Evolutionary conservation across 2,797 vertebrate species (phyloP), one percentile per base, ranked within the genome.

Genomic region (Gallinago solitaria): DNA sequence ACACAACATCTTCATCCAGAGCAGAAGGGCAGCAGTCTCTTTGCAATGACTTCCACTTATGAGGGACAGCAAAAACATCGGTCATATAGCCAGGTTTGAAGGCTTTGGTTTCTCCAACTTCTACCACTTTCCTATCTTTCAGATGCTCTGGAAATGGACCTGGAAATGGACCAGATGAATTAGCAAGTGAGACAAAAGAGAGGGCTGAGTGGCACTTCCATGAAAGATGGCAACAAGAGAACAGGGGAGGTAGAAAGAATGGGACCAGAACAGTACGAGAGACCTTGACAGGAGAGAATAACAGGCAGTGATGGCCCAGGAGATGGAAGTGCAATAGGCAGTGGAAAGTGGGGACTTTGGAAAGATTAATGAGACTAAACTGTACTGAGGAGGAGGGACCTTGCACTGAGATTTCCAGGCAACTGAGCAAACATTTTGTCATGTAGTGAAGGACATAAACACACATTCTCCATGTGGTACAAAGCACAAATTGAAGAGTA

Each of bases 261-360:
- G 24, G 13, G n/a, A 84, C 23, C 33, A 69, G 59, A 74, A 47
- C 28, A 80, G 37, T 53, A 82, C 61, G 32, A 48, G 19, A 18
- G 24, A 89, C 87, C 56, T 60, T 89, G 61, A n/a, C 11, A 68
- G 45, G 37, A 80, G 32, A 85, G 50, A 81, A 45, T 59, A 87
- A 41, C 33, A 88, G 57, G 73, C 33, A 78, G 39, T 6, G 43
- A 35, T 37, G 59, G 57, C 18, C 56, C 37, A 60, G 65, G 60
- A 88, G 54, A 59, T 39, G 35, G 71, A 89, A 85, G n/a, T 47
- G 39, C 57, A 76, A 53, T 28, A 69, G 65, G 53, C 73, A 83
- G 32, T 48, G 74, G 56, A 41, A 88, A 96, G 37, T 1, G 6
- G 35, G 90, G 69, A 89, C 91, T 85, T 93, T 90, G 85, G 57